Percentiles rank a stretch among this genome's conserved stretches.
Evolutionary conservation across 2,888 invertebrate genomes (phyloP).

Genomic region (Euplexia lucipara): DNA sequence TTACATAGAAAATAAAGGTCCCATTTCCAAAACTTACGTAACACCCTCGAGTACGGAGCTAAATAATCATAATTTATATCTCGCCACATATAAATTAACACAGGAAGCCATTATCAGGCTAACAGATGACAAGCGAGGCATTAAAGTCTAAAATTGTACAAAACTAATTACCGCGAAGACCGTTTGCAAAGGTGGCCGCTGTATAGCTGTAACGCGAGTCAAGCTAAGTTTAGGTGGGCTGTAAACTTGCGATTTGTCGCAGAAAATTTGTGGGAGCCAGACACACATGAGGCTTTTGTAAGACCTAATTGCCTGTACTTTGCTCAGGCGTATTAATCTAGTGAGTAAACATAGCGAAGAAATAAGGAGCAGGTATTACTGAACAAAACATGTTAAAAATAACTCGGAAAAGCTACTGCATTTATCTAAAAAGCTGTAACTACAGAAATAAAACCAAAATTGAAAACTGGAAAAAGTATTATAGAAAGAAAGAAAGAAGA

Average conservation of each 20-base stretch:
- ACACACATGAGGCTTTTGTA: constrained; percentile 3
- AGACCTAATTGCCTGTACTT: constrained; percentile 6
- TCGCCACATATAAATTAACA: constrained; percentile 78
- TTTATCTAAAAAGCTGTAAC: too few species aligned
- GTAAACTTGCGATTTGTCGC: constrained; percentile 59
- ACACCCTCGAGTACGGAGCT: constrained; percentile 50
- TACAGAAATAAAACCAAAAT: too few species aligned
- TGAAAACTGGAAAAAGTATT: too few species aligned
- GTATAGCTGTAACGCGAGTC: constrained; percentile 47
- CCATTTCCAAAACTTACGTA: constrained; percentile 51
- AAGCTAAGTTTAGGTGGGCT: constrained; percentile 50
- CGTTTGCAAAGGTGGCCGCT: constrained; percentile 68
- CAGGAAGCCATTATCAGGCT: constrained; percentile 82
- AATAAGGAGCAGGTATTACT: too few species aligned
- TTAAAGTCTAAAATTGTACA: constrained; percentile 85
- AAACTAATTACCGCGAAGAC: constrained; percentile 83
- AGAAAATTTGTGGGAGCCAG: constrained; percentile 26
- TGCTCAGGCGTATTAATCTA: background rate
- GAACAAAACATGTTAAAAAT: background rate
- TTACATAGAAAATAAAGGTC: constrained; percentile 53
- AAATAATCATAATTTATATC: constrained; percentile 78
- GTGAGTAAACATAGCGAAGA: background rate
- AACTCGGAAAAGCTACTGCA: too few species aligned
- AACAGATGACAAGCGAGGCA: constrained; percentile 78
- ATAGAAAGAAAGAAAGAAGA: too few species aligned